Conservation (phyloP, 2,113 vertebrate species). For the Nerophis ophidion region DNA sequence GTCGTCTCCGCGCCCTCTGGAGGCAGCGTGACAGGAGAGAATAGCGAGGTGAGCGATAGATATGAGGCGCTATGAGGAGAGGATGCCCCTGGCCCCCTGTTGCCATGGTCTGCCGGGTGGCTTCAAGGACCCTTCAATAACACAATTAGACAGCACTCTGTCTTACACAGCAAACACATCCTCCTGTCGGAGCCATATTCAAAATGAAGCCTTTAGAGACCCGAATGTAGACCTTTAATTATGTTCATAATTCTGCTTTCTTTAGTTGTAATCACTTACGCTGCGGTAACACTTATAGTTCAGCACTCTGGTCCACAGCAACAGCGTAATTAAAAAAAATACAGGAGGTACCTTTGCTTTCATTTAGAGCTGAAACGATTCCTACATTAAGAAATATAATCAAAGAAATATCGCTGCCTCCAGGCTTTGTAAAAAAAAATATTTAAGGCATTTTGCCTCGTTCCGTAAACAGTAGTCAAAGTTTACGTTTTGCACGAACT, state of each 20-base stretch:
- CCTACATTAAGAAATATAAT: no score
- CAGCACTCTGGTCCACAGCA: slow-evolving; percentile 42
- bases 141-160: slow-evolving; percentile 57
- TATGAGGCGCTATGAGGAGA: slow-evolving; percentile 43
- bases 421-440: no score
- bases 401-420: no score
- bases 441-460: no score
- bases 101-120: slow-evolving; percentile 45
- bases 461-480: no score
- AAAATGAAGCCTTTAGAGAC: slow-evolving; percentile 47
- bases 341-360: no score
- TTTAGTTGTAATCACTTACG: slow-evolving; percentile 52
- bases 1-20: slow-evolving; percentile 36
- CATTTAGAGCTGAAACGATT: no score
- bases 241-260: slow-evolving; percentile 57
- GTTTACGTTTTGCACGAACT: no score
- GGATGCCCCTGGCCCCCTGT: slow-evolving; percentile 18
- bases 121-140: slow-evolving; percentile 63
- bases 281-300: slow-evolving; percentile 21
- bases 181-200: slow-evolving; percentile 48
- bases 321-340: no score
- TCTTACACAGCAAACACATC: slow-evolving; percentile 33
- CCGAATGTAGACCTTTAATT: slow-evolving; percentile 59
- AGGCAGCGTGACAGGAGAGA: slow-evolving; percentile 51
- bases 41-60: slow-evolving; percentile 45